Evolutionary conservation across 2,888 invertebrate genomes (phyloP).

Genomic region (Oxyscelio sp.): DNA sequence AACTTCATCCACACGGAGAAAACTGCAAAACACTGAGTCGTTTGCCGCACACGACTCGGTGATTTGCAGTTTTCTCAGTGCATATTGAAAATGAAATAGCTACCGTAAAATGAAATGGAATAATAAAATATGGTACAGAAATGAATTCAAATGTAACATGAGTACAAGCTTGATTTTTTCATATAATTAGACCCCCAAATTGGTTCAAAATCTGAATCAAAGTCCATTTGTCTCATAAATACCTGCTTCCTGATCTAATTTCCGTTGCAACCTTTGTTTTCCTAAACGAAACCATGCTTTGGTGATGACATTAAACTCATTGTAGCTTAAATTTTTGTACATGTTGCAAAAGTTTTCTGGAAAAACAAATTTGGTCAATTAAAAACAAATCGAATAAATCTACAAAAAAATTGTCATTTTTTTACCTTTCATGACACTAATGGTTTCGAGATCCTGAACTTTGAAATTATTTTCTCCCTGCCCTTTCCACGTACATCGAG

Average conservation of each 20-base stretch:
- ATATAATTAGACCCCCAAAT: too few relatives aligned
- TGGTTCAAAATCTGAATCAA: too few relatives aligned
- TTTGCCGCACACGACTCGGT: too few relatives aligned
- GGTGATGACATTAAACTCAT: neutral
- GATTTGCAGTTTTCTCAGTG: too few relatives aligned
- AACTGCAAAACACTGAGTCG: too few relatives aligned
- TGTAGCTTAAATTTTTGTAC: neutral
- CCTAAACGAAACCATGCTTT: conserved; percentile 4
- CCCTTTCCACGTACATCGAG: conserved; percentile 16
- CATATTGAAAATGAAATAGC: too few relatives aligned
- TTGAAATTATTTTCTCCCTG: neutral
- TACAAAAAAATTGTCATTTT: neutral
- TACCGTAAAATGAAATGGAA: too few relatives aligned
- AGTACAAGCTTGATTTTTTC: too few relatives aligned
- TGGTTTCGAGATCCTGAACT: neutral
- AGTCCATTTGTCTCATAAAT: too few relatives aligned
- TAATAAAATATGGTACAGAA: too few relatives aligned
- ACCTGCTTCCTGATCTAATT: conserved; percentile 13
- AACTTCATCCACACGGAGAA: too few relatives aligned
- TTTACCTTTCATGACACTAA: conserved; percentile 8
- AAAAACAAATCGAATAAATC: neutral
- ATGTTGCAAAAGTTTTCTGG: neutral
- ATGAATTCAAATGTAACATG: neutral
- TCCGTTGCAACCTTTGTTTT: conserved; percentile 17
- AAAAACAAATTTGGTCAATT: too few relatives aligned